Evolutionary conservation across 1,140 invertebrate genomes (phyloP), one percentile per base, ranked within the genome.

Genomic region (Chironomus striatipennis): DNA sequence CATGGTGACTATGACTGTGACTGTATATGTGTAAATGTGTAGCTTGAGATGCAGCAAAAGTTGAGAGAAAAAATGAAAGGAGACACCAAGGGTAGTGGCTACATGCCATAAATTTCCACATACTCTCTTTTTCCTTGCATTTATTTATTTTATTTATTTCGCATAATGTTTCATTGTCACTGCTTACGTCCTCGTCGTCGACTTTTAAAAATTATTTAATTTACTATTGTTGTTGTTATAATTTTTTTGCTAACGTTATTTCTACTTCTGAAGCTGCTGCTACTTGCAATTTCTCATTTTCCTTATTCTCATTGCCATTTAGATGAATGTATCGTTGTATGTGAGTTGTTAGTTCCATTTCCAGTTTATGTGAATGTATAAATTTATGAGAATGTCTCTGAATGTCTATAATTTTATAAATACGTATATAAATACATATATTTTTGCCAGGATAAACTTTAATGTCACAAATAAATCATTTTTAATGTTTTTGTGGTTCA

Each of bases 381-480:
- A n/a, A 10, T 12, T 57, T 67, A 18, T 67, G 64, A 15, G 64
- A 67, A 12, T 57, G 47, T 57, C 10, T 12, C 24, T 34, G 9
- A 47, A 47, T 47, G 43, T 47, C 43, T 47, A 47, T 47, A 47
- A 47, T 47, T 47, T 47, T 47, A 9, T 47, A 47, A 34, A 34
- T 34, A 34, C 24, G 24, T 34, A 34, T 34, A 34, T 47, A 15
- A 10, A 47, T 47, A 47, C 15, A 47, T 47, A 47, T 15, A 15
- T 47, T 47, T 47, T 18, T 67, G n/a, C 7, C n/a, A 67, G 64
- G 64, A 67, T 67, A 67, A 18, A 67, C 64, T 18, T 67, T 67
- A 67, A 67, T 67, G 64, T 67, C 64, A 67, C 15, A 18, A 67
- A 67, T 67, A 67, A 67, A 67, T 67, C 64, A 67, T 67, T 67